Percentiles rank a stretch among this genome's conserved stretches.
These are phyloP conservation scores for Clusia tigrina DNA, from an alignment of 2,888 invertebrate species.

Conservation along the genomic window DNA sequence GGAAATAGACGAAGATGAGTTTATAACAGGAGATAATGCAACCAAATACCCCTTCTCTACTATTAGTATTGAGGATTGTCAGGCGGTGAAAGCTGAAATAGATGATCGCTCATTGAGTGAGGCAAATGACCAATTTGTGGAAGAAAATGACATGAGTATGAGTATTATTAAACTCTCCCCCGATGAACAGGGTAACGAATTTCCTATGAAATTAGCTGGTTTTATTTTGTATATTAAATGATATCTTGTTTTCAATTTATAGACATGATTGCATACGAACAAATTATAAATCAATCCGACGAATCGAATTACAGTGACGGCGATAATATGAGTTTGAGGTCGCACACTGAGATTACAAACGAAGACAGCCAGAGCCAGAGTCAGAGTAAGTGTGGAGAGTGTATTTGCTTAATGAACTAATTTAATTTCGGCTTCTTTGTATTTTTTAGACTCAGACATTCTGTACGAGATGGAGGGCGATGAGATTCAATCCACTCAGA, in stretches of 20 bases:
- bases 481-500: too few species aligned
- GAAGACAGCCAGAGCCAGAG: not conserved
- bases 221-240: not conserved
- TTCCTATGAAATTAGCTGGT: too few species aligned
- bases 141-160: too few species aligned
- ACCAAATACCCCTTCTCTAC: too few species aligned
- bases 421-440: not conserved
- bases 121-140: too few species aligned
- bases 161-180: not conserved
- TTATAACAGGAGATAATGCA: too few species aligned
- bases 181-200: not conserved
- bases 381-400: not conserved
- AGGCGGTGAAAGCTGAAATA: not conserved
- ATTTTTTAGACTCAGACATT: not conserved
- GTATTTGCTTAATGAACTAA: not conserved
- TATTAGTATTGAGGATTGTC: not conserved
- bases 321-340: not conserved
- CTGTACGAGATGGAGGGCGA: not conserved
- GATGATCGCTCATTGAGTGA: not conserved
- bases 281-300: slow-evolving; percentile 20
- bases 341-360: not conserved
- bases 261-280: slow-evolving; percentile 35
- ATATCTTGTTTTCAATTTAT: not conserved
- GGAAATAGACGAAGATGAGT: not conserved
- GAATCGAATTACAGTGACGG: not conserved